A percentile compares a stretch with the other conserved stretches of the same genome.
phyloP scores from a whole-genome alignment of 2,113 vertebrate genomes.

The Sylvilagus bachmani region DNA sequence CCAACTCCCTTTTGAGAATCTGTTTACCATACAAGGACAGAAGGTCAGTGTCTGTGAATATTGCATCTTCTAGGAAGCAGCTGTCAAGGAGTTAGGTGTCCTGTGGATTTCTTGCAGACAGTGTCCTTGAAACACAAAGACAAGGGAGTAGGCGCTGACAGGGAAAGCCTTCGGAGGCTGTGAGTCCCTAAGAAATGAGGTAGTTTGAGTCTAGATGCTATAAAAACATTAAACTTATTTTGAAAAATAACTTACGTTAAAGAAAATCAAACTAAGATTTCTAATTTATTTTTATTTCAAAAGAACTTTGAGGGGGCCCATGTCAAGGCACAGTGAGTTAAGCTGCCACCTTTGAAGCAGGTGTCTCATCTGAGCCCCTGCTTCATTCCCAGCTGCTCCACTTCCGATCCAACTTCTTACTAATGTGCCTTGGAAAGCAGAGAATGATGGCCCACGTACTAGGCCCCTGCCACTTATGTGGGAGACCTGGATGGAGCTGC shows the following conservation, averaged over 20 bases:
- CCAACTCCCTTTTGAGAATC: background rate
- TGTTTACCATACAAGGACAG: background rate
- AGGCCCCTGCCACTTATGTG: too few species aligned
- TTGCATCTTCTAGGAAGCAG: background rate
- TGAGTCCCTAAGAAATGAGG: background rate
- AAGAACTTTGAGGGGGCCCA: background rate
- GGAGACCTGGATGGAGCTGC: too few species aligned
- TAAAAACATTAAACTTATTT: background rate
- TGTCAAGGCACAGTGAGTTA: too few species aligned
- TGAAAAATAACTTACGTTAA: background rate
- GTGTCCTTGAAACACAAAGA: background rate
- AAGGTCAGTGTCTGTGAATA: background rate
- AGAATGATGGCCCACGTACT: too few species aligned
- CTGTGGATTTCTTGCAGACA: background rate
- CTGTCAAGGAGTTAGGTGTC: background rate
- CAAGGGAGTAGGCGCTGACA: background rate
- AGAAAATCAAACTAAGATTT: conserved; percentile 31
- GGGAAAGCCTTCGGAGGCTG: background rate
- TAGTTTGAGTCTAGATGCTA: background rate
- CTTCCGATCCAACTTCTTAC: too few species aligned
- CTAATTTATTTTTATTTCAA: background rate
- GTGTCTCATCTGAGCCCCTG: too few species aligned
- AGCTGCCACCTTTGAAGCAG: too few species aligned
- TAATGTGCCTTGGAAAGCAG: too few species aligned
- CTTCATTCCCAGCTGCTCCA: too few species aligned